These are phyloP conservation scores for Mimas tiliae DNA, from an alignment of 2,888 invertebrate genomes.

Conservation along the genomic window DNA sequence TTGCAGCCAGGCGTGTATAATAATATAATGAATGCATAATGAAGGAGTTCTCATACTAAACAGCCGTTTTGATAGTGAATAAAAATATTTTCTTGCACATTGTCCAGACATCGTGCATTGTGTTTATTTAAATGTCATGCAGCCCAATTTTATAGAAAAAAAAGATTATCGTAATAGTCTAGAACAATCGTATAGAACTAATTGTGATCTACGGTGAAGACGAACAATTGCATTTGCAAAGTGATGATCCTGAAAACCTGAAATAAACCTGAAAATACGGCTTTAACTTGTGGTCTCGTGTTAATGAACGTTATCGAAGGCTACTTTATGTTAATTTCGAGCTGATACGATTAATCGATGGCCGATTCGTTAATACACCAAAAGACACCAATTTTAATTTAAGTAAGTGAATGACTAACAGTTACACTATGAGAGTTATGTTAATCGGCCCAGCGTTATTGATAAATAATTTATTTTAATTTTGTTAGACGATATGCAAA, in stretches of 20 bases:
- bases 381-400: conserved; percentile 69
- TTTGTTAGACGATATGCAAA: conserved; percentile 51
- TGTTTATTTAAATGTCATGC: conserved; percentile 53
- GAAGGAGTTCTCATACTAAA: conserved; percentile 12
- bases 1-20: conserved; percentile 81
- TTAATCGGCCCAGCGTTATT: conserved; percentile 72
- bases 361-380: conserved; percentile 77
- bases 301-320: conserved; percentile 78
- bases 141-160: conserved; percentile 41
- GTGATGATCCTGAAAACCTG: conserved; percentile 72
- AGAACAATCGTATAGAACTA: conserved; percentile 13
- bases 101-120: conserved; percentile 65
- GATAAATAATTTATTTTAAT: conserved; percentile 54
- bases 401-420: conserved; percentile 56
- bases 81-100: conserved; percentile 63
- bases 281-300: conserved; percentile 81
- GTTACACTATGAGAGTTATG: conserved; percentile 54
- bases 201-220: conserved; percentile 18
- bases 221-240: conserved; percentile 39
- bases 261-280: conserved; percentile 72
- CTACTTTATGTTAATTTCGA: conserved; percentile 78
- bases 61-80: conserved; percentile 50
- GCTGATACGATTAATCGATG: conserved; percentile 64
- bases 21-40: conserved; percentile 55
- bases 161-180: conserved; percentile 32